Percentiles rank a stretch among this genome's conserved stretches.
Evolutionary conservation across 2,113 vertebrate species (phyloP).

Genomic region (Nannospalax galili): DNA sequence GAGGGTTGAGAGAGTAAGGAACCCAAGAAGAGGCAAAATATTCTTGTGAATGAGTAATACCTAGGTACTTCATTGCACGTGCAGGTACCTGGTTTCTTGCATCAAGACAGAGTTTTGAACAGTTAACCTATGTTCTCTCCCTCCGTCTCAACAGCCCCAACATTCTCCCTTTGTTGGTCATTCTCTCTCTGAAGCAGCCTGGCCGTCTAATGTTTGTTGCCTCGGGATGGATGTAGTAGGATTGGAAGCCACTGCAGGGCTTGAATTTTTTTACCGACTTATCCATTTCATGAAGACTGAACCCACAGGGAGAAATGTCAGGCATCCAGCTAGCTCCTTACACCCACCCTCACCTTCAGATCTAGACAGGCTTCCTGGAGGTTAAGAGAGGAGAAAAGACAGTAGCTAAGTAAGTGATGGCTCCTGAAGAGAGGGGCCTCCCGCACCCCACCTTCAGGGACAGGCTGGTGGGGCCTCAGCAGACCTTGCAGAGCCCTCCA

Average conservation of each 20-base stretch:
- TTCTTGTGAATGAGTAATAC: constrained; percentile 11
- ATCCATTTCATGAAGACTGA: neutral
- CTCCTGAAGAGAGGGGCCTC: neutral
- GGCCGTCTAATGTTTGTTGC: neutral
- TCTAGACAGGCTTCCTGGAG: neutral
- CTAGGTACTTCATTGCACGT: neutral
- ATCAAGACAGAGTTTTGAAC: neutral
- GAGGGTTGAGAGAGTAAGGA: neutral
- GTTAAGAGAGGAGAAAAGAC: neutral
- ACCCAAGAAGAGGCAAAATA: neutral
- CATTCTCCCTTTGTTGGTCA: neutral
- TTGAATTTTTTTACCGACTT: neutral
- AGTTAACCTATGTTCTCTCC: neutral
- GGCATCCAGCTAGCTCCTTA: neutral
- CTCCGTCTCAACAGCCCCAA: neutral
- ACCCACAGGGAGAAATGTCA: neutral
- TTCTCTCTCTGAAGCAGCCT: neutral
- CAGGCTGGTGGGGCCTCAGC: neutral
- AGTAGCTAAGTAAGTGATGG: neutral
- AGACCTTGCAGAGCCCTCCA: neutral
- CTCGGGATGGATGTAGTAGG: neutral
- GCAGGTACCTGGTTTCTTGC: accelerated
- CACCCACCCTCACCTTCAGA: neutral
- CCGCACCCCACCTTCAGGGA: neutral
- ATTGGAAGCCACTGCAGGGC: neutral